Conservation (phyloP, 2,888 invertebrate genomes). For the Allolobophora icterica region DNA sequence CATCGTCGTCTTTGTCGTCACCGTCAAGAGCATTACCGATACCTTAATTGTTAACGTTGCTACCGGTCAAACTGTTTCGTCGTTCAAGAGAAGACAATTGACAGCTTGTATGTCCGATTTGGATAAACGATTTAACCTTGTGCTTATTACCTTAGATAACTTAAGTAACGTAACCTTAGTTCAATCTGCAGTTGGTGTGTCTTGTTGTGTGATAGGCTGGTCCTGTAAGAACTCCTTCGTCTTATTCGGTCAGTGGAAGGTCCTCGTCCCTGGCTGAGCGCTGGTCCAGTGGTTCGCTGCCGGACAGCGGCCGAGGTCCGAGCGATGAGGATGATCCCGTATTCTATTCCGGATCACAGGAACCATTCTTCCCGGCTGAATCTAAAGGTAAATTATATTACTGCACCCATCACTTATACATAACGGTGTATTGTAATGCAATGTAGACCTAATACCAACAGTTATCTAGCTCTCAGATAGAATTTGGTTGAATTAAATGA, state of each 20-base stretch:
- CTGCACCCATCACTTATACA: neutral
- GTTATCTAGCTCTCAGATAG: too few relatives aligned
- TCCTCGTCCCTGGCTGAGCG: neutral
- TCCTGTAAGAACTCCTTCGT: neutral
- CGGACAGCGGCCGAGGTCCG: conserved; percentile 22
- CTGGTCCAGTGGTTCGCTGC: neutral
- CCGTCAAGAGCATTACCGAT: too few relatives aligned
- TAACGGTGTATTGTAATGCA: neutral
- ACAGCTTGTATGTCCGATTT: too few relatives aligned
- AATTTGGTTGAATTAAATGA: too few relatives aligned
- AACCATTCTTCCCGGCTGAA: conserved; percentile 23
- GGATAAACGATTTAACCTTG: too few relatives aligned
- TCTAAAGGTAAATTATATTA: neutral
- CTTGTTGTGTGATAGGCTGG: neutral
- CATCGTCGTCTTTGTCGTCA: neutral
- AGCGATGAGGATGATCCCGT: neutral
- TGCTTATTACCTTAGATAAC: too few relatives aligned
- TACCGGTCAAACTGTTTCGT: too few relatives aligned
- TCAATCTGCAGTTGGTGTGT: neutral
- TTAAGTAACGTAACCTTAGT: too few relatives aligned
- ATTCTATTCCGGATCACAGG: conserved; percentile 13
- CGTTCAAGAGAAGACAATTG: too few relatives aligned
- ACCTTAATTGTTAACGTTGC: too few relatives aligned
- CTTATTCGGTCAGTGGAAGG: neutral
- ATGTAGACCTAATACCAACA: too few relatives aligned